phyloP scores from a whole-genome alignment of 2,797 vertebrate genomes.

The Philypnodon macrostomus region DNA sequence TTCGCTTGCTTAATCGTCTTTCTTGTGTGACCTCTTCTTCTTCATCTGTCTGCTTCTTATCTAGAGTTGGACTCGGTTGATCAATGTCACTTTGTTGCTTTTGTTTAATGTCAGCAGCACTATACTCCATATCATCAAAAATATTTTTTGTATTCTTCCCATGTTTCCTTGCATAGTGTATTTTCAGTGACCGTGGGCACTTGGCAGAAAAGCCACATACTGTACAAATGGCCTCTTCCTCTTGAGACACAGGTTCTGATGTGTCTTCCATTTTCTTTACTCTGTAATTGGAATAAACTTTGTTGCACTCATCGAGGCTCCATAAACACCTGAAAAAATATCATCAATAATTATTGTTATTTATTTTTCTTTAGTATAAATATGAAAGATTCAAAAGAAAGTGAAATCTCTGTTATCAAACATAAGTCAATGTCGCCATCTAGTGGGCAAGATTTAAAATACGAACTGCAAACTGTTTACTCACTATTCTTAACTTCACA shows the following conservation, averaged over 20 bases:
- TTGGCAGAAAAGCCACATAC: constrained; percentile 70
- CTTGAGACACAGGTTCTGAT: constrained; percentile 12
- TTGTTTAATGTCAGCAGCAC: constrained; percentile 35
- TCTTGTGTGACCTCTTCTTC: constrained; percentile 61
- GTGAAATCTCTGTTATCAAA: constrained; percentile 1
- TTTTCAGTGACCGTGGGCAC: constrained; percentile 77
- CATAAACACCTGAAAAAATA: constrained; percentile 39
- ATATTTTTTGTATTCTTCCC: constrained; percentile 40
- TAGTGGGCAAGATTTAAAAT: constrained; percentile 50
- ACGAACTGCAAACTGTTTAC: too few relatives aligned
- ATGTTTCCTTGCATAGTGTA: constrained; percentile 71
- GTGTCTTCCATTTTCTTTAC: constrained; percentile 36
- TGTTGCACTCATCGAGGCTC: constrained; percentile 15
- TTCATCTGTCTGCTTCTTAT: constrained; percentile 64
- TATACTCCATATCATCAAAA: constrained; percentile 40
- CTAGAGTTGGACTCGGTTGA: constrained; percentile 42
- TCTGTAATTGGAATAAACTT: constrained; percentile 12
- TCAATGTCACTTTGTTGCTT: constrained; percentile 34
- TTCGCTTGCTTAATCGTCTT: constrained; percentile 68
- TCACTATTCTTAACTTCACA: too few relatives aligned
- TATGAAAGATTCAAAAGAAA: constrained; percentile 5
- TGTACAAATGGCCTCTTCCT: constrained; percentile 43
- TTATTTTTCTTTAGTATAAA: too few relatives aligned
- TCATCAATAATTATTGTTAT: too few relatives aligned
- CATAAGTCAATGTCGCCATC: constrained; percentile 67